Evolutionary conservation across 1,140 invertebrate genomes (phyloP), one percentile per base, ranked within the genome.

Genomic region (Polypedilum vanderplanki): DNA sequence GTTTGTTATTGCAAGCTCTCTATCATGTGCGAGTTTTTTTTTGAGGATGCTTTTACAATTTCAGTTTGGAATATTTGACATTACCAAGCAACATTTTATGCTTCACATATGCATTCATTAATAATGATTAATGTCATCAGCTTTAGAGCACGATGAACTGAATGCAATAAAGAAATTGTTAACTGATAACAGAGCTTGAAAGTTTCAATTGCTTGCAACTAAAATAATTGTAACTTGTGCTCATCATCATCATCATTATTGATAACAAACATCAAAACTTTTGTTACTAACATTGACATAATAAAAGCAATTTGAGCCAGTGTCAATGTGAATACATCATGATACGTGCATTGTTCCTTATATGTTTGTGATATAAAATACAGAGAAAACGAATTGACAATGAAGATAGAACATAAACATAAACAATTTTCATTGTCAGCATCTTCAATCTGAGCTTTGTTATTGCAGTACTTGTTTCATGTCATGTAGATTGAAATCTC

Each of bases 351-450:
- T 33, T 33, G 24, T 33, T 33, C 24, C 24, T 33, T 33, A 33
- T 33, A 33, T 33, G 24, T 33, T 33, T 33, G 1, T 33, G 24
- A 5, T 33, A 33, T 33, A 33, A 33, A 33, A 5, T 33, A 33
- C 24, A 33, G 24, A 33, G 24, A 33, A 1, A 33, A 33, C 46
- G n/a, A n/a, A n/a, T 57, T 57, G 46, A 57, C 46, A n/a, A 57
- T 57, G 46, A 57, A 4, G 46, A 57, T 57, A 57, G n/a, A 57
- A 57, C 46, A 57, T 57, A 57, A 57, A 57, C 46, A 57, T n/a
- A n/a, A 57, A 57, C n/a, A 57, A 57, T 57, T 57, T 57, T 57
- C 46, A 57, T 57, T 57, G 46, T 57, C 46, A 57, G 46, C 46
- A 57, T 57, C 46, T 57, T 57, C 12, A 57, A 15, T 57, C 12